A percentile compares a stretch with the other conserved stretches of the same genome.
Conservation (phyloP, 2,888 invertebrate species). For the Tenthredo amoena region DNA sequence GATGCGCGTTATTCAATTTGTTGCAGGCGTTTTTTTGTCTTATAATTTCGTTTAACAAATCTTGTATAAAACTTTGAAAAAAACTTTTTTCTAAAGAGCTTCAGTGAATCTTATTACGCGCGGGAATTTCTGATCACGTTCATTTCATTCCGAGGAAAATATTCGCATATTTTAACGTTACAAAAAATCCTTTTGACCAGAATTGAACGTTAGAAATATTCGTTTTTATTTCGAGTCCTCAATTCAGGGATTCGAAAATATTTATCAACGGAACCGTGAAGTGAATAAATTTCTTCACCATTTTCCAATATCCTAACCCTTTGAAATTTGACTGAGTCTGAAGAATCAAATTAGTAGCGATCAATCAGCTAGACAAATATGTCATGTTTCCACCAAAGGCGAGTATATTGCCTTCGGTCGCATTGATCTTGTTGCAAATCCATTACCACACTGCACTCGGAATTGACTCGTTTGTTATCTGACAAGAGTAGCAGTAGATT, state of each 20-base stretch:
- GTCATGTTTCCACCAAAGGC: background rate
- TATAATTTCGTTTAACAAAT: background rate
- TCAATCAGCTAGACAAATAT: background rate
- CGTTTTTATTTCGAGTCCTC: background rate
- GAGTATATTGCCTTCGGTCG: background rate
- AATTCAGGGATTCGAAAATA: background rate
- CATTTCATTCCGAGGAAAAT: background rate
- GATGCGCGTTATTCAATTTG: background rate
- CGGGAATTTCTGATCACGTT: background rate
- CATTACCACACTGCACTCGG: background rate
- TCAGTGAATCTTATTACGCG: background rate
- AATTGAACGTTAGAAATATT: background rate
- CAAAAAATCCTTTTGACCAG: background rate
- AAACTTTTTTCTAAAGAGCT: background rate
- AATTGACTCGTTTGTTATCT: background rate
- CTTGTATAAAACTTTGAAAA: background rate
- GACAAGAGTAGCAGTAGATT: slow-evolving; percentile 15
- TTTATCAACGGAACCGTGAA: background rate
- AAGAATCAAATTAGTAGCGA: background rate
- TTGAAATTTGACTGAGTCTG: background rate
- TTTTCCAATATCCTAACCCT: background rate
- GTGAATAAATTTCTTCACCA: background rate
- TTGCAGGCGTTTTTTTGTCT: background rate
- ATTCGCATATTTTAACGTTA: background rate
- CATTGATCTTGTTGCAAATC: background rate